A percentile compares a stretch with the other conserved stretches of the same genome.
phyloP scores from a whole-genome alignment of 2,888 invertebrate genomes.

The Shargacucullia verbasci region DNA sequence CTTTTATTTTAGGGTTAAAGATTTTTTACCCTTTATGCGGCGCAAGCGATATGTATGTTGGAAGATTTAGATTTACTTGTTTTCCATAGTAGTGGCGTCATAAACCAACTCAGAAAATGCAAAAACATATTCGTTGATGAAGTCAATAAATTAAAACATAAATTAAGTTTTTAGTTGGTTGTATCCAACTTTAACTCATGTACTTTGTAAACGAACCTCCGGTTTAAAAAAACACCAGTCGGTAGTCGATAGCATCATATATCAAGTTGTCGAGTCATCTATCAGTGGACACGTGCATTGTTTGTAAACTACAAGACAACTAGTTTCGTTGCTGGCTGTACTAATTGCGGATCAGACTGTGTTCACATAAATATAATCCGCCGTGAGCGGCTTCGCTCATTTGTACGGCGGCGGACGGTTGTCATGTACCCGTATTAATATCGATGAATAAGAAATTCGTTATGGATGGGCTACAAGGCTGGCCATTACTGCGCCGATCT shows the following conservation, averaged over 20 bases:
- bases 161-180: slow-evolving; percentile 25
- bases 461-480: slow-evolving; percentile 87
- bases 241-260: slow-evolving; percentile 57
- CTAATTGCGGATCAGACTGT: slow-evolving; percentile 85
- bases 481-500: slow-evolving; percentile 79
- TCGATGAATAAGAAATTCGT: slow-evolving; percentile 89
- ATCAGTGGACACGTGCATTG: slow-evolving; percentile 60
- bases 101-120: too few relatives aligned
- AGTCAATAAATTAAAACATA: not conserved
- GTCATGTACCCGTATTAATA: slow-evolving; percentile 87
- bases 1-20: not conserved
- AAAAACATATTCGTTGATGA: too few relatives aligned
- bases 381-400: slow-evolving; percentile 83
- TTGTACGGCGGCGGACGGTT: slow-evolving; percentile 84
- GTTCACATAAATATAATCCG: slow-evolving; percentile 86
- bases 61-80: too few relatives aligned
- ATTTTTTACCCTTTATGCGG: too few relatives aligned
- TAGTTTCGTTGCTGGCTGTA: slow-evolving; percentile 70
- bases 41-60: too few relatives aligned
- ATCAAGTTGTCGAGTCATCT: slow-evolving; percentile 57
- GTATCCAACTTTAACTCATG: slow-evolving; percentile 17
- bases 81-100: too few relatives aligned
- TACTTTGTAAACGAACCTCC: slow-evolving; percentile 39
- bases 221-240: slow-evolving; percentile 51
- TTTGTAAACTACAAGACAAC: slow-evolving; percentile 62